Percentiles rank a stretch among this genome's conserved stretches.
Conservation (phyloP, 1,140 invertebrate genomes). For the Camponotus pennsylvanicus region DNA sequence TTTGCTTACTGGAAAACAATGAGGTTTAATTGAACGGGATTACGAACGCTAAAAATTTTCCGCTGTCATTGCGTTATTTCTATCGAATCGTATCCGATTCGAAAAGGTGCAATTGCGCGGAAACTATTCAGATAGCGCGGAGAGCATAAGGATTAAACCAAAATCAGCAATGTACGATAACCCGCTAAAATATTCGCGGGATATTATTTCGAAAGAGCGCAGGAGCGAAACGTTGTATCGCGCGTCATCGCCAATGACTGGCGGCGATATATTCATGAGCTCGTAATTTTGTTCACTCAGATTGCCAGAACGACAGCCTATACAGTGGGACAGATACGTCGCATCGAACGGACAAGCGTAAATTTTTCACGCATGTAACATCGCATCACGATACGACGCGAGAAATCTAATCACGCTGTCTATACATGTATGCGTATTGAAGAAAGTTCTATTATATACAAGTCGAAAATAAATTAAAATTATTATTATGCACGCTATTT, state of each 20-base stretch:
- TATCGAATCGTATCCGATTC: slow-evolving; percentile 10
- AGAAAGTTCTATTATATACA: background rate
- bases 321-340: slow-evolving; percentile 18
- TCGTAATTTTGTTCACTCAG: slow-evolving; percentile 57
- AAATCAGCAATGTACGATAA: slow-evolving; percentile 32
- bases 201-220: slow-evolving; percentile 52
- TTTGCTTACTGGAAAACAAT: background rate
- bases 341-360: slow-evolving; percentile 48
- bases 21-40: background rate
- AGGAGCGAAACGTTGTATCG: slow-evolving; percentile 36
- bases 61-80: background rate
- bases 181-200: slow-evolving; percentile 54
- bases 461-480: background rate
- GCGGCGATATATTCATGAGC: slow-evolving; percentile 48
- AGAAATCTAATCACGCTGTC: background rate
- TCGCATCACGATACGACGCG: background rate
- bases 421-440: background rate
- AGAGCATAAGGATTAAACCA: slow-evolving; percentile 44
- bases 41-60: slow-evolving; percentile 17
- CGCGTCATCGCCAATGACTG: slow-evolving; percentile 34
- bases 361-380: slow-evolving; percentile 43
- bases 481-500: background rate
- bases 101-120: slow-evolving; percentile 22
- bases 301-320: slow-evolving; percentile 30
- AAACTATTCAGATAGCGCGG: slow-evolving; percentile 17